Base-by-base conservation (phyloP, 2,113 vertebrate species). In the Pluvianellus socialis region DNA sequence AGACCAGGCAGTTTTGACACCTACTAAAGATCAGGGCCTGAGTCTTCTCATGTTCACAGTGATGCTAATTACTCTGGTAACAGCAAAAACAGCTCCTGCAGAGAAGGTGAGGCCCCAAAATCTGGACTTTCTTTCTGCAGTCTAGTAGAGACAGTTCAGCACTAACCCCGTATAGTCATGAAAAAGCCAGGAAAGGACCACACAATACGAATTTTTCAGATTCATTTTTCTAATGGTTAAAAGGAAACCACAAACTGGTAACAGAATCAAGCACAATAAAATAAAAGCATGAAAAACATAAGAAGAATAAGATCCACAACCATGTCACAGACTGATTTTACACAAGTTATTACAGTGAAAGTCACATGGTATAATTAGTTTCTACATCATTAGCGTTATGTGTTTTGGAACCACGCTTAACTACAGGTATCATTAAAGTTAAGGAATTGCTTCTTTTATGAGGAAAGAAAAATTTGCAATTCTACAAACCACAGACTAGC, bases 401-500 rank as follows among this genome's bases (percentile, higher is more conserved):
- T 74, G 74, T 71, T 90, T 96, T 95, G 90, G 84, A 97, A 93
- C 74, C 15, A 83, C 50, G 61, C 79, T 92, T 95, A 94, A 94
- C 63, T 90, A 90, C 55, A 93, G 94, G 74, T 86, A 90, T 71
- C 79, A 49, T 93, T 95, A 86, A 95, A 96, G 89, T 59, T 80
- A 95, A 94, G 77, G 56, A 94, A 95, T 74, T 92, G 81, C 62
- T 70, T 73, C 58, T 92, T 94, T 95, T 85, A 96, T 7, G 45
- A 94, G 68, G 47, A 93, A 45, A 94, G 91, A 94, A 95, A 83
- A 89, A 94, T 93, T 94, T 94, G 73, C 85, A 94, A 91, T 76
- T 94, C 92, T 85, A 92, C 67, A 89, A 97, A 90, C 67, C 91
- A 88, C 62, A 88, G 74, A 86, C 23, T 67, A 90, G 84, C 30